phyloP scores from a whole-genome alignment of 2,113 vertebrate genomes.

The Phocoena phocoena region DNA sequence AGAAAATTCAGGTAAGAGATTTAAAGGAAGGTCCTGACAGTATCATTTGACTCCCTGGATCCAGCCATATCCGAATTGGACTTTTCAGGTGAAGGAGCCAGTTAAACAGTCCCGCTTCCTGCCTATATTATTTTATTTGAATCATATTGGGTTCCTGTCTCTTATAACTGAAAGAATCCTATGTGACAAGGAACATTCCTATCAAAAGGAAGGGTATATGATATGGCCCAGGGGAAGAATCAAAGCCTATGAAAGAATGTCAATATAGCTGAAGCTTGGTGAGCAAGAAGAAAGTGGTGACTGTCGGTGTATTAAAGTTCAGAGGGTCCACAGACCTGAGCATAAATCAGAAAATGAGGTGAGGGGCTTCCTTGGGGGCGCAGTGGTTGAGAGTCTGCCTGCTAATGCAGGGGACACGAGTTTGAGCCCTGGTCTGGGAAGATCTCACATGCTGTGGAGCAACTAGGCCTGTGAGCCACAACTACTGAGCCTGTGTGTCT shows the following conservation, averaged over 20 bases:
- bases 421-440: no score
- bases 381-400: no score
- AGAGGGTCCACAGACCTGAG: background rate
- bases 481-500: no score
- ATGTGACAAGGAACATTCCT: background rate
- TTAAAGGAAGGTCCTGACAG: background rate
- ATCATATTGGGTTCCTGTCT: background rate
- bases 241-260: background rate
- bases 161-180: background rate
- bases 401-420: no score
- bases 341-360: background rate
- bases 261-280: background rate
- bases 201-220: background rate
- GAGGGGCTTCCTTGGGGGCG: no score
- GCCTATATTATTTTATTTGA: background rate
- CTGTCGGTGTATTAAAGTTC: background rate
- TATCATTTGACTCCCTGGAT: background rate
- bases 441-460: no score
- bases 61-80: background rate
- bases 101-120: background rate
- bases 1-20: background rate
- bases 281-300: background rate
- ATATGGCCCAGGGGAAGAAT: background rate
- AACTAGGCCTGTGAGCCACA: no score
- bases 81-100: background rate